phyloP scores from a whole-genome alignment of 2,797 vertebrate species.

The Sebastes oblongus region DNA sequence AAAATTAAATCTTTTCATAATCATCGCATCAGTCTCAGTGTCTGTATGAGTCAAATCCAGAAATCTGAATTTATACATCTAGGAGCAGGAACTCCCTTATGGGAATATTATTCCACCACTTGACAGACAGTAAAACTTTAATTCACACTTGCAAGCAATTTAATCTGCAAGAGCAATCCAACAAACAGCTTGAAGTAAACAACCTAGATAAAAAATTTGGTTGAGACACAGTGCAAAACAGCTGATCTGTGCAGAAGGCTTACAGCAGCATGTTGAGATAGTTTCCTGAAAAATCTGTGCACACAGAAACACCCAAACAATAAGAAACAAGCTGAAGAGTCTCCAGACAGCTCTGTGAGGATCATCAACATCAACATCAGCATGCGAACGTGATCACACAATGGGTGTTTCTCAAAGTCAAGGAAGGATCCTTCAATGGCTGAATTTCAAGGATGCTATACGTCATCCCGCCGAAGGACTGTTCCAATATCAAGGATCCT shows the following conservation, averaged over 20 bases:
- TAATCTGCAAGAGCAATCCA: slow-evolving; percentile 8
- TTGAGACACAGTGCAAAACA: not conserved
- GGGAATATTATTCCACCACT: slow-evolving; percentile 38
- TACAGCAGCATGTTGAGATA: not conserved
- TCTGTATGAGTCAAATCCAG: slow-evolving; percentile 20
- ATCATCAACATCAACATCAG: not conserved
- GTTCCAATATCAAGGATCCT: not conserved
- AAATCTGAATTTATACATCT: slow-evolving; percentile 7
- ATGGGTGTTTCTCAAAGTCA: not conserved
- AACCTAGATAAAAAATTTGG: not conserved
- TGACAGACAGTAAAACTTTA: slow-evolving; percentile 13
- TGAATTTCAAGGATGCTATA: not conserved
- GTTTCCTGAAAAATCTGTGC: not conserved
- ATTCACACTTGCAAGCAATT: slow-evolving; percentile 14
- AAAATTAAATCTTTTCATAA: slow-evolving; percentile 25
- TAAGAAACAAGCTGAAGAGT: not conserved
- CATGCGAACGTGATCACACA: not conserved
- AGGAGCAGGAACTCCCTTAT: slow-evolving; percentile 9
- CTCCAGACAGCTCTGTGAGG: not conserved
- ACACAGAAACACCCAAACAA: not conserved
- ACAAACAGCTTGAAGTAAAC: slow-evolving; percentile 10
- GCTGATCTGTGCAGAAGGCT: not conserved
- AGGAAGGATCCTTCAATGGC: not conserved
- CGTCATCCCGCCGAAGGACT: not conserved
- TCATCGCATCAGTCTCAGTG: slow-evolving; percentile 2